phyloP scores from a whole-genome alignment of 2,113 vertebrate species.

The Melanerpes formicivorus region DNA sequence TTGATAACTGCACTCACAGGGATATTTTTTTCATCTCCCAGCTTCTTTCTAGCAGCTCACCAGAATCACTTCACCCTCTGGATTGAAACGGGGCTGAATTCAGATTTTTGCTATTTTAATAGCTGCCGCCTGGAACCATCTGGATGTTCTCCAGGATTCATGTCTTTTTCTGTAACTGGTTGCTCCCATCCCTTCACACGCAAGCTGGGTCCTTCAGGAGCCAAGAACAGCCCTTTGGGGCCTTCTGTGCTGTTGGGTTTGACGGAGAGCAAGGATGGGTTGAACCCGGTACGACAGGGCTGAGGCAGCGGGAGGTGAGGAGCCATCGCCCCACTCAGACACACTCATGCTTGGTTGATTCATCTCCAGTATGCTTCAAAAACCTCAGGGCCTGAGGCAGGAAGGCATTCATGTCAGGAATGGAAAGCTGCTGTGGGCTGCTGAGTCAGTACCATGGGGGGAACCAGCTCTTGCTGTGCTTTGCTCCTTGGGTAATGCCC shows the following conservation, averaged over 20 bases:
- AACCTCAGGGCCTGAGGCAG: neutral
- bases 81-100: fast-evolving
- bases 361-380: neutral
- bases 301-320: fast-evolving
- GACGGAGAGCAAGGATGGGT: fast-evolving
- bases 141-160: neutral
- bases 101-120: neutral
- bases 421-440: neutral
- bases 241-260: fast-evolving
- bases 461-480: neutral
- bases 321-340: neutral
- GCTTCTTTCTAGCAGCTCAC: neutral
- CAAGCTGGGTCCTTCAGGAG: neutral
- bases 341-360: neutral
- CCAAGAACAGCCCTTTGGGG: neutral
- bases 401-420: neutral
- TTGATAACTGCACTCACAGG: fast-evolving
- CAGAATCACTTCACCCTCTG: neutral
- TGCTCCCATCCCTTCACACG: neutral
- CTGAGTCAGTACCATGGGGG: neutral
- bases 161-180: neutral
- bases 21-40: neutral
- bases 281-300: fast-evolving
- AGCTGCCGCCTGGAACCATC: neutral
- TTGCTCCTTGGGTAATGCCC: neutral